Evolutionary conservation across 2,797 vertebrate species (phyloP), one percentile per base, ranked within the genome.

Genomic region (Spizella passerina): DNA sequence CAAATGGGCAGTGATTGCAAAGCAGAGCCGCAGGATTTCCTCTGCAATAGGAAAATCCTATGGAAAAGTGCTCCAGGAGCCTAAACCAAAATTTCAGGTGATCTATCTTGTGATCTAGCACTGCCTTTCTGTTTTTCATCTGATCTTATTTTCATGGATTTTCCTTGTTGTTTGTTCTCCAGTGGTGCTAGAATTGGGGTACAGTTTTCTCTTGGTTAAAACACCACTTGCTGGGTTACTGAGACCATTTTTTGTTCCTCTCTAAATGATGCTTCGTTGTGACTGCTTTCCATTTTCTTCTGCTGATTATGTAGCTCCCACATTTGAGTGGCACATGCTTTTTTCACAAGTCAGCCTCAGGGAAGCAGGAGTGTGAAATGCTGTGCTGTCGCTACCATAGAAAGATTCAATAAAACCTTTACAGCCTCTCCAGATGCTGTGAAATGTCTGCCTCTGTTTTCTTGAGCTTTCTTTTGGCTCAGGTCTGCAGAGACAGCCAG

Each of bases 1-100:
- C 56, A 80, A 36, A 53, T 1, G 2, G 38, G 6, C 12, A 29
- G 14, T 0, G 4, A 15, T 60, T 22, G 11, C 0, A 0, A 50
- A 69, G 39, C 2, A 9, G 43, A 71, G 47, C 0, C 6, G 12
- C 9, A 50, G 14, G 9, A 41, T 66, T 93, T 50, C 23, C 24
- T 59, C 19, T 55, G 20, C 12, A n/a, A 4, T 5, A 64, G 49
- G n/a, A 76, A 88, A 66, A 15, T 15, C 66, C 26, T 26, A 9
- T 4, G 7, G n/a, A 15, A 70, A 82, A 70, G 17, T n/a, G 21
- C n/a, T 46, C 21, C n/a, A 61, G 39, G 6, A 84, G 5, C 49
- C 47, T 27, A 43, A 82, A 5, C 1, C 9, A 44, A 43, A 56
- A 77, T 19, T 80, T 14, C 23, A 57, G 20, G 14, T 26, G 10